These are phyloP conservation scores for Plusia festucae DNA, from an alignment of 2,888 invertebrate species.

Conservation along the genomic window DNA sequence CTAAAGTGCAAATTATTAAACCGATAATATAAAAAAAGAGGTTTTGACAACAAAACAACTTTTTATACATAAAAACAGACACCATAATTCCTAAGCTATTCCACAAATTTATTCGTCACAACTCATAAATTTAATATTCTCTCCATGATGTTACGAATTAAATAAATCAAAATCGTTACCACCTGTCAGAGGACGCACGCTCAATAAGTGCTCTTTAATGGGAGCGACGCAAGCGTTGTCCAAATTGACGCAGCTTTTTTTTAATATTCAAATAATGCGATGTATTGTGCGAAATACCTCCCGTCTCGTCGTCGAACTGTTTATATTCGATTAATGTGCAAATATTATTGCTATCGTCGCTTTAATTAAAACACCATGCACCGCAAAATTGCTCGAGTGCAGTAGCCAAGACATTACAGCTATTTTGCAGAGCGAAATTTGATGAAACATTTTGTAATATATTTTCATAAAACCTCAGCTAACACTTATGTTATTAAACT, in stretches of 20 bases:
- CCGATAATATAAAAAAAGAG: background rate
- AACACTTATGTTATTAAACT: slow-evolving; percentile 32
- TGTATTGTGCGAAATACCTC: slow-evolving; percentile 35
- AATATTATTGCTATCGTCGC: slow-evolving; percentile 36
- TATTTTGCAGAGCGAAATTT: slow-evolving; percentile 25
- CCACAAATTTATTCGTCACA: slow-evolving; percentile 49
- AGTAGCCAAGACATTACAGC: slow-evolving; percentile 33
- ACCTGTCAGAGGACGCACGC: slow-evolving; percentile 63
- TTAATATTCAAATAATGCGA: slow-evolving; percentile 51
- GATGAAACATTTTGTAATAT: slow-evolving; percentile 34
- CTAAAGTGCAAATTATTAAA: background rate
- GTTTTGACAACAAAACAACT: background rate
- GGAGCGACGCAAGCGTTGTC: slow-evolving; percentile 59
- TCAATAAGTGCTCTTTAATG: slow-evolving; percentile 69
- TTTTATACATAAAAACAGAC: background rate
- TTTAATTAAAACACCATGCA: slow-evolving; percentile 47
- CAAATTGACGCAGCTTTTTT: slow-evolving; percentile 54
- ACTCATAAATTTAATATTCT: slow-evolving; percentile 67
- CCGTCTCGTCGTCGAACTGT: slow-evolving; percentile 20
- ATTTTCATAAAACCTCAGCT: slow-evolving; percentile 24
- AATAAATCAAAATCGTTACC: slow-evolving; percentile 71
- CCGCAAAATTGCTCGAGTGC: slow-evolving; percentile 31
- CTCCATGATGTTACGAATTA: slow-evolving; percentile 64
- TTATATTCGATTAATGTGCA: slow-evolving; percentile 49
- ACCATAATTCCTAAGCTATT: slow-evolving; percentile 28